Base-by-base conservation (phyloP, 2,888 invertebrate species). In the Linyphia triangularis region DNA sequence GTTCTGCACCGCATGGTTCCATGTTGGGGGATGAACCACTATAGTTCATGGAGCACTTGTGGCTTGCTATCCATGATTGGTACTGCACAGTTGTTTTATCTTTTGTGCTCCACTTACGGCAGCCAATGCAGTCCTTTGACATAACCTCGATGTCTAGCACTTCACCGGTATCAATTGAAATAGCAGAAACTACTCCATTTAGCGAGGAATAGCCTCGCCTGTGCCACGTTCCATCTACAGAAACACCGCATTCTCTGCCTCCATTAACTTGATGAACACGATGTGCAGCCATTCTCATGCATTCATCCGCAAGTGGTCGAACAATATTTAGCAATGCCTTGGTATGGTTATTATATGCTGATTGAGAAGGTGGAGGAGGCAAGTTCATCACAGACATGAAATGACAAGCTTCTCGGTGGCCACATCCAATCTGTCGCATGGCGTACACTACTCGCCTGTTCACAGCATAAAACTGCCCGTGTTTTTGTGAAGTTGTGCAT, bases 341-440 rank as follows among this genome's bases (percentile, higher is more conserved):
- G n/a, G 7, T 70, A 1, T 70, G 33, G n/a, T n/a, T n/a, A n/a
- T n/a, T n/a, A n/a, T n/a, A 30, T 70, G 69, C 33, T 5, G 37
- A 28, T 19, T 28, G 69, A 33, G n/a, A 33, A 9, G 69, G 69
- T n/a, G 69, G 69, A 37, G 33, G 69, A 16, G 69, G 69, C 69
- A 70, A 7, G 69, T 70, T 70, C 69, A 70, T 70, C 2, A 70
- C 69, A 10, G 37, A 6, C 69, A 70, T 70, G 37, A 70, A 70
- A 2, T 70, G 26, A 37, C 69, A 33, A 7, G 69, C 37, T 70
- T 70, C 69, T 22, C 69, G 13, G 33, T 70, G 40, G 13, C 69
- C 69, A 70, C 69, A 70, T 22, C 69, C 69, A 37, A 22, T n/a
- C 33, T 70, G 69, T 33, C 69, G 28, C 33, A 70, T 70, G 5